Percentiles rank a stretch among this genome's conserved stretches.
Evolutionary conservation across 1,140 invertebrate species (phyloP).

Genomic region (Anoplolepis gracilipes): DNA sequence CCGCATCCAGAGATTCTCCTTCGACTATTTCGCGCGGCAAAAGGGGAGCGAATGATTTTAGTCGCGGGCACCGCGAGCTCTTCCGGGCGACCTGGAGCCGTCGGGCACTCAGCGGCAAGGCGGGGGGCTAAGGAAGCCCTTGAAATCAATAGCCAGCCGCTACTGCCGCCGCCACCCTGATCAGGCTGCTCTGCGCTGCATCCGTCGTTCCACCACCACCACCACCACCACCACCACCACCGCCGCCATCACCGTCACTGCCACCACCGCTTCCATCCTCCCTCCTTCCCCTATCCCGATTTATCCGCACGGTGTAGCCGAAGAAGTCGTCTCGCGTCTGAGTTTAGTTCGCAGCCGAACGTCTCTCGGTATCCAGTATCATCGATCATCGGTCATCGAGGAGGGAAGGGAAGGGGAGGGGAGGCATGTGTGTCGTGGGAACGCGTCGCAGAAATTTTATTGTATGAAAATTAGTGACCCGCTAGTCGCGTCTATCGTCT

Average conservation of each 20-base stretch:
- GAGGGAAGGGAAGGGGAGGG: not conserved
- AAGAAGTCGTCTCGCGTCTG: conserved; percentile 52
- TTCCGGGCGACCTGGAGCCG: conserved; percentile 79
- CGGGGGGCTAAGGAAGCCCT: conserved; percentile 84
- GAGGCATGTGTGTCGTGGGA: conserved; percentile 7
- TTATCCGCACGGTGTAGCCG: conserved; percentile 65
- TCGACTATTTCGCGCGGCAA: not conserved
- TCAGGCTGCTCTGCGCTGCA: conserved; percentile 72
- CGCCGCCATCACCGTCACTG: not conserved
- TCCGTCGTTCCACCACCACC: conserved; percentile 61
- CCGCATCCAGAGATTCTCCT: too few relatives aligned
- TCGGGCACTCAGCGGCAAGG: conserved; percentile 78
- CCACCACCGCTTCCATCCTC: conserved; percentile 23
- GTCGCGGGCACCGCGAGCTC: conserved; percentile 74
- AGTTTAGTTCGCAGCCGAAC: conserved; percentile 70
- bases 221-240: conserved; percentile 25
- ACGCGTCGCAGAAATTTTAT: conserved; percentile 11
- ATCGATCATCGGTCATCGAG: conserved; percentile 37
- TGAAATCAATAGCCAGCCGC: conserved; percentile 86
- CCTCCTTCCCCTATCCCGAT: conserved; percentile 61
- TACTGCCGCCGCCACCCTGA: conserved; percentile 80
- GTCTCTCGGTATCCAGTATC: conserved; percentile 55
- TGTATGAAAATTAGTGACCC: not conserved
- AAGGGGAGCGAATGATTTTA: conserved; percentile 62
- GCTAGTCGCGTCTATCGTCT: not conserved